Base-by-base conservation (phyloP, 2,888 invertebrate genomes). In the Melinaea menophilus region DNA sequence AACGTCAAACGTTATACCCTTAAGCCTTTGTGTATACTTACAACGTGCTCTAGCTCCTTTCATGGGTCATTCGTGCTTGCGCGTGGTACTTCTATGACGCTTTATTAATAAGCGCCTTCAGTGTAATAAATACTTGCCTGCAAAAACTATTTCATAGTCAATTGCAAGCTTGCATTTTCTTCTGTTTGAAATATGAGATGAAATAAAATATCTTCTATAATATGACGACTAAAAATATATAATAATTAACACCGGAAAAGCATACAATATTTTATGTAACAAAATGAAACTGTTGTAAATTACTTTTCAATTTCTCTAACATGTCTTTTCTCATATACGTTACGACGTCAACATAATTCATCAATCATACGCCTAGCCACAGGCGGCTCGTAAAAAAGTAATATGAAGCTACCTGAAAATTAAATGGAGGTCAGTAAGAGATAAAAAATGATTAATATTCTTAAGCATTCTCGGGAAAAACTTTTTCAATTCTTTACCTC, bases 21-120 rank as follows among this genome's bases (percentile, higher is more conserved):
- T 81, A 80, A 84, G 82, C 84, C 80, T 84, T 86, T 84, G 84
- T 86, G 78, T 83, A 79, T 77, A 77, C 77, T 79, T 79, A 79
- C 75, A 74, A 77, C 76, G 71, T 75, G 75, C 78, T 75, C 76
- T 79, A 75, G 78, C 77, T 75, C 77, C 78, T 84, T 83, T 82
- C 82, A 82, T 69, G 77, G 81, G 79, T 82, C 83, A 80, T 81
- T 84, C 79, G 74, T 79, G 79, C 74, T 75, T 73, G 72, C 66
- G 67, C 73, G 71, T 72, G 41, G 72, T 81, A 57, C 41, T 80
- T 81, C 79, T 79, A 81, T 79, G 71, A 72, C 69, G 73, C 75
- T 76, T 79, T 80, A 82, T 83, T 84, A 83, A 83, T 84, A 85
- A 85, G 76, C 77, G 69, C 74, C 73, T 72, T 72, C 69, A 71